Base-by-base conservation (phyloP, 53 echinoderm and acorn worm species). In the Hippasteria phrygiana region DNA sequence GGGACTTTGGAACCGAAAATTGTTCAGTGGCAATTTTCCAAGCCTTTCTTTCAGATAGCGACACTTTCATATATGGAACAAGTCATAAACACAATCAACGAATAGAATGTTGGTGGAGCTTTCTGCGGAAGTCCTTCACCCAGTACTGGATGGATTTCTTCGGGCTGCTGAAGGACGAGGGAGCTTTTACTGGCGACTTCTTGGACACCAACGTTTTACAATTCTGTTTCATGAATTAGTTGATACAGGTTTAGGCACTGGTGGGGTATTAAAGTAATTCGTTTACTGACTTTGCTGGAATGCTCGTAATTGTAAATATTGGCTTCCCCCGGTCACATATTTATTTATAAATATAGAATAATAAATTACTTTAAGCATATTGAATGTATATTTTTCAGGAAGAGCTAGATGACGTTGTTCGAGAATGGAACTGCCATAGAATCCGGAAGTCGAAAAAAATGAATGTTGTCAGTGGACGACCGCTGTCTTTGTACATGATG, bases 371-470 rank as follows among this genome's bases (percentile, higher is more conserved):
- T n/a, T n/a, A n/a, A n/a, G 46, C 5, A 45, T 45, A 18, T n/a
- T 56, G 17, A 18, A 56, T 18, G 56, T 56, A 16, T 18, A 56
- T 26, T 20, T 72, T n/a, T 39, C 20, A 88, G 88, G 35, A 41
- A 40, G 88, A 92, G 75, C 88, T 92, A 27, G 91, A 88, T 51
- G 47, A 26, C 27, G 47, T 71, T 40, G 73, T 71, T 13, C 46
- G 88, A 54, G 83, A 78, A 62, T 92, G 88, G 92, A 92, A 92
- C 81, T 54, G 54, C 31, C 92, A 91, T 87, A 65, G 40, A 31
- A 92, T 92, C 71, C 32, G 73, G 35, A 71, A 87, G 13, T 74
- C 88, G 6, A 62, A 48, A 81, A 92, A 88, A 42, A 32, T 22
- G 4, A 45, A 48, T 43, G 65, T 71, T 13, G 79, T 79, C 78